Base-by-base conservation (phyloP, 2,888 invertebrate genomes). In the Cybosia mesomella region DNA sequence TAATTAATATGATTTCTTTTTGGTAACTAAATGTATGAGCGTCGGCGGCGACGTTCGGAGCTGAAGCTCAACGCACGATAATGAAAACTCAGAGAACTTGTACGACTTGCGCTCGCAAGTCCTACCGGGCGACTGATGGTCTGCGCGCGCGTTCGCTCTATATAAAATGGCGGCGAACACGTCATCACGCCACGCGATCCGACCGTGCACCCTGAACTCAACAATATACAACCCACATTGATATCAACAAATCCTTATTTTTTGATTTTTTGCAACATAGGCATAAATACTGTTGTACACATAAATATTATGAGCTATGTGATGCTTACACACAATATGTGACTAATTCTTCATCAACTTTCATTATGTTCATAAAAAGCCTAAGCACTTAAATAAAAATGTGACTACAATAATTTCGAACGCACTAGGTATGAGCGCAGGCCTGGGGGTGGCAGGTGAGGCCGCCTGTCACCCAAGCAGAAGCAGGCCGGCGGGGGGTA, bases 81-180 rank as follows among this genome's bases (percentile, higher is more conserved):
- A 80, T 67, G 77, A 73, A 57, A 68, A 72, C 71, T 79, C 75
- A 82, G 76, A 49, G 79, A 77, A 70, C 71, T 74, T 70, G 74
- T 77, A 71, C 64, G 81, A 74, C 66, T 85, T 83, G 83, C 87
- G 84, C 84, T 84, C 80, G 85, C 86, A 90, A 87, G 90, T 91
- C 87, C 90, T 86, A 83, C 83, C 88, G 88, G 94, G 96, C 96
- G 96, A 96, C 96, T 96, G 96, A 92, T 93, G 95, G 96, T 96
- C 96, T 96, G 94, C 91, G 90, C 91, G 89, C 87, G 91, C 91
- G 91, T 87, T 83, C 92, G 92, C 85, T 92, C 92, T 91, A 93
- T 95, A 89, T 95, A 94, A 94, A 91, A 92, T 91, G 92, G 91
- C 91, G 88, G 90, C 86, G 88, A 86, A 87, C 91, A 92, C 93